Evolutionary conservation across 2,797 vertebrate species (phyloP).

Genomic region (Sciaenops ocellatus): DNA sequence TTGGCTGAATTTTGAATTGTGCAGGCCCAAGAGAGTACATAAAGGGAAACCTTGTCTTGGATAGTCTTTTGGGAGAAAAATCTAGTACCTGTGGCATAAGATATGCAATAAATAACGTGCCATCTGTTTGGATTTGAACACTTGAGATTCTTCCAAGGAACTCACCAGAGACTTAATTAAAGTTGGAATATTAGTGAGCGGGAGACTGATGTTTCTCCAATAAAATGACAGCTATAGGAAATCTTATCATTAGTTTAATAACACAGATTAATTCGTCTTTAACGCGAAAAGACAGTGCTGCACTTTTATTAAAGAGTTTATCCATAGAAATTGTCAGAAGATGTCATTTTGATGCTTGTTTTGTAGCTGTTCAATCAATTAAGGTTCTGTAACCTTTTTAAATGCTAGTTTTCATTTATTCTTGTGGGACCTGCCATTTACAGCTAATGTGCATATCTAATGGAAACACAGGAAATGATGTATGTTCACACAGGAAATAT

Average conservation of each 20-base stretch:
- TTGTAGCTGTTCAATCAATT: background rate
- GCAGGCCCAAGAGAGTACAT: slow-evolving; percentile 61
- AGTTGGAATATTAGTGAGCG: slow-evolving; percentile 73
- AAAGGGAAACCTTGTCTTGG: slow-evolving; percentile 69
- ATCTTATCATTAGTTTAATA: slow-evolving; percentile 55
- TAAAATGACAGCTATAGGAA: slow-evolving; percentile 60
- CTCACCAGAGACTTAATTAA: slow-evolving; percentile 84
- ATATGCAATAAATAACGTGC: slow-evolving; percentile 79
- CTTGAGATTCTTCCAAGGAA: slow-evolving; percentile 73
- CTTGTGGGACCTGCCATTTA: background rate
- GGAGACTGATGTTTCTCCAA: slow-evolving; percentile 71
- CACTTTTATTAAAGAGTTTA: slow-evolving; percentile 18
- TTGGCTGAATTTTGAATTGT: slow-evolving; percentile 61
- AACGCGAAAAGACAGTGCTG: slow-evolving; percentile 19
- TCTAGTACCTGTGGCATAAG: slow-evolving; percentile 79
- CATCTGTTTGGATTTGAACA: slow-evolving; percentile 82
- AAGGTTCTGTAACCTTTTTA: background rate
- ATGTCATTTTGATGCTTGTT: slow-evolving; percentile 14
- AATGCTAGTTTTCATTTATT: slow-evolving; percentile 20
- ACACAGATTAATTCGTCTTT: slow-evolving; percentile 45
- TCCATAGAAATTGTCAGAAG: slow-evolving; percentile 12
- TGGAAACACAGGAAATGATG: slow-evolving; percentile 25
- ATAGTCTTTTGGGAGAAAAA: slow-evolving; percentile 50
- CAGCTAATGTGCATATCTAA: slow-evolving; percentile 32
- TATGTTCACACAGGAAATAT: slow-evolving; percentile 6